Evolutionary conservation across 2,113 vertebrate species (phyloP).

Genomic region (Charina bottae): DNA sequence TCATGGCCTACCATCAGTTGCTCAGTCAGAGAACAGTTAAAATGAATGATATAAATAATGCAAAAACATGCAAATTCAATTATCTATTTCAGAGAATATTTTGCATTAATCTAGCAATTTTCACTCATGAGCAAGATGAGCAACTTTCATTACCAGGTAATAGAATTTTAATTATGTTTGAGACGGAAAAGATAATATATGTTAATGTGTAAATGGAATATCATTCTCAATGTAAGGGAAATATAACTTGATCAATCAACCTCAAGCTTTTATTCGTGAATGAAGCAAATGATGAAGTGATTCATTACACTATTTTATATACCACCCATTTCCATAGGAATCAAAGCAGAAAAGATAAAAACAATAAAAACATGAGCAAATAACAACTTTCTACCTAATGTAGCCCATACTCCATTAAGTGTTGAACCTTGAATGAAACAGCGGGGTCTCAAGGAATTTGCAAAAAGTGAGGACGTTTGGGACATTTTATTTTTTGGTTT

Average conservation of each 20-base stretch:
- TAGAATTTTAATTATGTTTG: not conserved
- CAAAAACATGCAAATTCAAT: not conserved
- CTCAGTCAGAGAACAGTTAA: not conserved
- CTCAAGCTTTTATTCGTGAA: not conserved
- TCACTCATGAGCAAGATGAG: not conserved
- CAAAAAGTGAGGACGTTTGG: not conserved
- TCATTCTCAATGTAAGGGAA: not conserved
- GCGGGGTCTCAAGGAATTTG: not conserved
- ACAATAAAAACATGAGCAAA: not conserved
- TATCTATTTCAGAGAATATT: not conserved
- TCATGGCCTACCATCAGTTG: not conserved
- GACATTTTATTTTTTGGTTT: not conserved
- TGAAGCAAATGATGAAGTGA: not conserved
- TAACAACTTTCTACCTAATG: not conserved
- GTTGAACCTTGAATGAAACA: not conserved
- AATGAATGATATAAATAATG: not conserved
- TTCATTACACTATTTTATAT: not conserved
- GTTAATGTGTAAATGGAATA: not conserved
- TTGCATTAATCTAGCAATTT: not conserved
- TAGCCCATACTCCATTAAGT: not conserved
- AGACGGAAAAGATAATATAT: not conserved
- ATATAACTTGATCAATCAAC: not conserved
- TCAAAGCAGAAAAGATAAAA: not conserved
- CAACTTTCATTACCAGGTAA: conserved; percentile 4
- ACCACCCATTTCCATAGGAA: not conserved